Evolutionary conservation across 2,797 vertebrate genomes (phyloP).

Genomic region (Brachymystax lenok): DNA sequence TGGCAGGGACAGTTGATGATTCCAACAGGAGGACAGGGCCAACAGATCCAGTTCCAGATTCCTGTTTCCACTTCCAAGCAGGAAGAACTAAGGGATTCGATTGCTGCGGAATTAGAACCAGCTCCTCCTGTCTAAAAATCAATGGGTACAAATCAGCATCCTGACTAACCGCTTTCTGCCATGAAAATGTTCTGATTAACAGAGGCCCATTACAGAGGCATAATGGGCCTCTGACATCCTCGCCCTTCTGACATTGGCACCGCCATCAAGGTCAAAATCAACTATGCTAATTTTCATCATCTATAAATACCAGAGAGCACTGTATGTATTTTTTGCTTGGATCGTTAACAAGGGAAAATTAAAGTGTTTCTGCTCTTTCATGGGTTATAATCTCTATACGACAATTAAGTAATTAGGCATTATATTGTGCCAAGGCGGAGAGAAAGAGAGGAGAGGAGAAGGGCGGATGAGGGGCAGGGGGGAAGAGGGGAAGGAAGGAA

Average conservation of each 20-base stretch:
- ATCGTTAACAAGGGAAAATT: constrained; percentile 46
- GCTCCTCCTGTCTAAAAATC: constrained; percentile 21
- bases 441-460: constrained; percentile 35
- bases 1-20: constrained; percentile 34
- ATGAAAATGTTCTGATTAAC: constrained; percentile 17
- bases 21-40: constrained; percentile 18
- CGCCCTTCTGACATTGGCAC: background rate
- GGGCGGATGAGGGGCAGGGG: constrained; percentile 33
- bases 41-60: constrained; percentile 2
- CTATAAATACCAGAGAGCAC: background rate
- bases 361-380: constrained; percentile 37
- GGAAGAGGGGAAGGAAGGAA: constrained; percentile 31
- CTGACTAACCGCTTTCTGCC: background rate
- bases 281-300: background rate
- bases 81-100: constrained; percentile 33
- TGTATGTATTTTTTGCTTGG: background rate
- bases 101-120: constrained; percentile 10
- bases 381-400: constrained; percentile 44
- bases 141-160: constrained; percentile 7
- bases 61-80: constrained; percentile 8
- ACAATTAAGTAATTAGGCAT: constrained; percentile 58
- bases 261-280: constrained; percentile 6
- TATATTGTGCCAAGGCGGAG: constrained; percentile 31
- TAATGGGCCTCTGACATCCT: background rate
- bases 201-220: background rate